Evolutionary conservation across 2,888 invertebrate species (phyloP).

Genomic region (Catocala sponsa): DNA sequence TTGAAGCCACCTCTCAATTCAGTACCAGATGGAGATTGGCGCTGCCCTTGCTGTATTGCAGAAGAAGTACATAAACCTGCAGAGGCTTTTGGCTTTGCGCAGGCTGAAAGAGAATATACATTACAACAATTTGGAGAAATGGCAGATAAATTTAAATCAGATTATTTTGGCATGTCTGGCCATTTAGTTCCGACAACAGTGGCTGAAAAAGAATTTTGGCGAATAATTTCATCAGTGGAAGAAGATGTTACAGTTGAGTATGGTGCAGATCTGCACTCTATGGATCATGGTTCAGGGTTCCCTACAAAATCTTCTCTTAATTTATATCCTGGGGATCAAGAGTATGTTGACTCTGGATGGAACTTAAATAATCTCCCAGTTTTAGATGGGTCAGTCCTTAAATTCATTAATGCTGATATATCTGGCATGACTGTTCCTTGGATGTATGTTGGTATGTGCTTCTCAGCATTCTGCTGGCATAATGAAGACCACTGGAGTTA

Average conservation of each 20-base stretch:
- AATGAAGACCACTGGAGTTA: slow-evolving; percentile 96
- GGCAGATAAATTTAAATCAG: slow-evolving; percentile 93
- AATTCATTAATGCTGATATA: slow-evolving; percentile 92
- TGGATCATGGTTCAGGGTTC: slow-evolving; percentile 93
- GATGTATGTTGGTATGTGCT: slow-evolving; percentile 96
- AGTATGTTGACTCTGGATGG: slow-evolving; percentile 91
- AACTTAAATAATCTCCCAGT: slow-evolving; percentile 93
- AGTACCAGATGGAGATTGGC: slow-evolving; percentile 92
- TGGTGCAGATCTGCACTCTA: slow-evolving; percentile 93
- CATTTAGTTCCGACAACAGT: slow-evolving; percentile 88
- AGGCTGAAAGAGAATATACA: slow-evolving; percentile 91
- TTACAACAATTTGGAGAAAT: slow-evolving; percentile 92
- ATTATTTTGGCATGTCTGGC: slow-evolving; percentile 92
- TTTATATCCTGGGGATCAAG: slow-evolving; percentile 88
- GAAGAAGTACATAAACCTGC: slow-evolving; percentile 90
- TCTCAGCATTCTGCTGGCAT: slow-evolving; percentile 95
- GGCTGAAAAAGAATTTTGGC: slow-evolving; percentile 93
- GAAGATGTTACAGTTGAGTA: slow-evolving; percentile 93
- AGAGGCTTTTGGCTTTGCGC: slow-evolving; percentile 93
- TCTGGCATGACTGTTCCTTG: slow-evolving; percentile 93
- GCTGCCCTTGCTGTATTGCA: slow-evolving; percentile 91
- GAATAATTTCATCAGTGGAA: slow-evolving; percentile 91
- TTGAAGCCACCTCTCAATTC: slow-evolving; percentile 90
- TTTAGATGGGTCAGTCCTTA: slow-evolving; percentile 90
- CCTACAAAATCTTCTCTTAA: slow-evolving; percentile 90